A percentile compares a stretch with the other conserved stretches of the same genome.
Conservation (phyloP, 2,113 vertebrate genomes). For the Eubucco bourcierii region DNA sequence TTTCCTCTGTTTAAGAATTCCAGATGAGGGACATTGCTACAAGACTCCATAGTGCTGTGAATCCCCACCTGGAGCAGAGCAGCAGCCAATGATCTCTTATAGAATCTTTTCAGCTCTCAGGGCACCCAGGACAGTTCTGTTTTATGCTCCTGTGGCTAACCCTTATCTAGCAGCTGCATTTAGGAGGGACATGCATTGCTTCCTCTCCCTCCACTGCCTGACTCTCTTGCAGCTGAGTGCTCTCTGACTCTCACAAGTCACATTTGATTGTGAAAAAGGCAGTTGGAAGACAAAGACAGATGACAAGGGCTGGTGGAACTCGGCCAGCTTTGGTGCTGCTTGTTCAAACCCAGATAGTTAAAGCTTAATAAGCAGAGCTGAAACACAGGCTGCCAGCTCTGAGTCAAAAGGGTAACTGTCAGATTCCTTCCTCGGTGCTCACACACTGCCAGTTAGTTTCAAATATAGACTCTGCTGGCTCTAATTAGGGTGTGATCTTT, state of each 20-base stretch:
- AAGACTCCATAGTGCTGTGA: neutral
- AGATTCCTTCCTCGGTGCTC: neutral
- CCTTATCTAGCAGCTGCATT: neutral
- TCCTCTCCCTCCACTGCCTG: neutral
- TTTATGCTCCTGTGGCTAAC: neutral
- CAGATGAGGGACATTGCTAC: neutral
- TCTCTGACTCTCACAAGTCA: neutral
- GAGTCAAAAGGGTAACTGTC: conserved; percentile 34
- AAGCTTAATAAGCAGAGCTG: conserved; percentile 11
- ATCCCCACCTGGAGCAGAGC: neutral
- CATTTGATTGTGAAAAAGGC: accelerated
- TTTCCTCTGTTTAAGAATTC: neutral
- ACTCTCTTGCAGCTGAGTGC: neutral
- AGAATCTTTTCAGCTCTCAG: neutral
- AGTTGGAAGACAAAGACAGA: neutral
- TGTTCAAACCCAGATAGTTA: conserved; percentile 11
- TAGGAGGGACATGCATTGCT: neutral
- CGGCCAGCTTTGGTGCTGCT: neutral
- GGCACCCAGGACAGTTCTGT: neutral
- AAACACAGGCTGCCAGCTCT: conserved; percentile 7
- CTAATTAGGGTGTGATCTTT: neutral
- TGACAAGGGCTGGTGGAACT: neutral
- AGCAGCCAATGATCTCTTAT: neutral
- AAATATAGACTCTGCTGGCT: neutral
- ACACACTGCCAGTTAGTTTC: neutral